Evolutionary conservation across 2,113 vertebrate species (phyloP).

Genomic region (Excalfactoria chinensis): DNA sequence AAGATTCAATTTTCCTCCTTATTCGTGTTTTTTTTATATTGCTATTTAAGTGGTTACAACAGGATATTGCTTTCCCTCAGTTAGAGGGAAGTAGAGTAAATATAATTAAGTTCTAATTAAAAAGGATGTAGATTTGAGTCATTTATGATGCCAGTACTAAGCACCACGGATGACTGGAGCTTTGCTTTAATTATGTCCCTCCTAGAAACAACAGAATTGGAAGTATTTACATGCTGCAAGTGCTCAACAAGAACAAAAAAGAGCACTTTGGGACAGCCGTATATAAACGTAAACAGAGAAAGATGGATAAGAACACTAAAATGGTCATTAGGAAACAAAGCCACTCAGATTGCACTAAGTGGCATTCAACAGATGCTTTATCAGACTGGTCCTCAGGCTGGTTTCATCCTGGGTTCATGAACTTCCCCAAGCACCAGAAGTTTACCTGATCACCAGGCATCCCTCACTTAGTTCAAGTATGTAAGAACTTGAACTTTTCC

Average conservation of each 20-base stretch:
- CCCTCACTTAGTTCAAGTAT: not conserved
- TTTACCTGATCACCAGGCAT: not conserved
- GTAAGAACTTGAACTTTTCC: not conserved
- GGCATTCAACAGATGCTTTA: not conserved
- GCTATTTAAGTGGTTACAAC: too few relatives aligned
- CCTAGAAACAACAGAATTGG: not conserved
- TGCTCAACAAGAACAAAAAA: not conserved
- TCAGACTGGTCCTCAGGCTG: not conserved
- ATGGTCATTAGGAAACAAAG: not conserved
- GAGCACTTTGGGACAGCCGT: not conserved
- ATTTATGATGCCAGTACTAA: not conserved
- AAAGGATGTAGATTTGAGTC: not conserved
- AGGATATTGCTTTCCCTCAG: conserved; percentile 15
- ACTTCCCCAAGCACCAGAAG: not conserved
- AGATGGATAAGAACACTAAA: not conserved
- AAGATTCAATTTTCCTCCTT: not conserved
- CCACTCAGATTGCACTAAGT: not conserved
- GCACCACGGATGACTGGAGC: not conserved
- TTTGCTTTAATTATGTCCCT: not conserved
- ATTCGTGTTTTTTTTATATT: not conserved
- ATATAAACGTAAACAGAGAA: not conserved
- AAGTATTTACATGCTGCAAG: not conserved
- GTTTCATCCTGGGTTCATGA: not conserved
- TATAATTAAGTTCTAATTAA: conserved; percentile 28
- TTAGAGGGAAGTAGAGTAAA: conserved; percentile 11